Evolutionary conservation across 2,888 invertebrate species (phyloP).

Genomic region (Cynaeus angustus): DNA sequence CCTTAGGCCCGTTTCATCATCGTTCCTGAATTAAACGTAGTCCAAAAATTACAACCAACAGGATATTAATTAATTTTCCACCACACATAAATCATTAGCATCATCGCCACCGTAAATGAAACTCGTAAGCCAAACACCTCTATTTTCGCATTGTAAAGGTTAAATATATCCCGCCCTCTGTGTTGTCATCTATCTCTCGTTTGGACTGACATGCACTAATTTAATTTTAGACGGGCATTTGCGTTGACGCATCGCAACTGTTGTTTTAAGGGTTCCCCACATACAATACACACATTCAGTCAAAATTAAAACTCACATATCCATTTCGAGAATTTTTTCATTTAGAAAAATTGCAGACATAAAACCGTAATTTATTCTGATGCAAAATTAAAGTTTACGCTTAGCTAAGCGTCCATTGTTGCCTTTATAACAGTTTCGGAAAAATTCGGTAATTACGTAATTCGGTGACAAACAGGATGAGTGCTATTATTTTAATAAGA

Average conservation of each 20-base stretch:
- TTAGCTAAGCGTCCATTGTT: constrained; percentile 5
- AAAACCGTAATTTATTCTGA: not conserved
- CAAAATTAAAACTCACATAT: constrained; percentile 38
- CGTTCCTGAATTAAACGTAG: not conserved
- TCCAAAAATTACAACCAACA: no score
- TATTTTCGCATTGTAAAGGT: constrained; percentile 56
- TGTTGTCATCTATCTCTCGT: constrained; percentile 59
- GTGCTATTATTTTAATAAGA: constrained; percentile 11
- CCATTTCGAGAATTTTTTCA: not conserved
- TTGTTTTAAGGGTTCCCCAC: constrained; percentile 63
- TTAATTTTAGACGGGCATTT: constrained; percentile 60
- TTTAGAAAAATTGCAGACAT: not conserved
- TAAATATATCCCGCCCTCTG: constrained; percentile 57
- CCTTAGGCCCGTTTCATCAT: not conserved
- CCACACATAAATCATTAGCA: constrained; percentile 15
- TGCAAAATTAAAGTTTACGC: not conserved
- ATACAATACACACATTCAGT: constrained; percentile 44
- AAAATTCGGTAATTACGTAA: constrained; percentile 31
- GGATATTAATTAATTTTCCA: constrained; percentile 2
- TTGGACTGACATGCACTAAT: constrained; percentile 57
- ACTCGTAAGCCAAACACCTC: constrained; percentile 25
- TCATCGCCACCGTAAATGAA: constrained; percentile 22
- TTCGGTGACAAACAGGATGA: constrained; percentile 21
- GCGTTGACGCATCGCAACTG: constrained; percentile 62
- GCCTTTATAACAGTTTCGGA: not conserved